These are phyloP conservation scores for Xanthorhoe spadicearia DNA, from an alignment of 2,888 invertebrate species.

Conservation along the genomic window DNA sequence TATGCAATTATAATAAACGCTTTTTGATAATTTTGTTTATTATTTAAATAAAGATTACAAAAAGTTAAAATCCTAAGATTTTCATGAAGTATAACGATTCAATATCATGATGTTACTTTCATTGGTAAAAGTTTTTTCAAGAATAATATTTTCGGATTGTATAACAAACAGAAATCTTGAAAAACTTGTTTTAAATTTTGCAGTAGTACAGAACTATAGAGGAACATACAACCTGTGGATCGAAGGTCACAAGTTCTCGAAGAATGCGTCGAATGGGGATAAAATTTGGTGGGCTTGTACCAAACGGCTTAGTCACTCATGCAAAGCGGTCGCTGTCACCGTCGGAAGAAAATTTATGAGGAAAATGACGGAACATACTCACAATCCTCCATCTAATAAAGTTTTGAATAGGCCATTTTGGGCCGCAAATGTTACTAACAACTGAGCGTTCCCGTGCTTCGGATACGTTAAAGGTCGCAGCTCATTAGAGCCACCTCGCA, in stretches of 20 bases:
- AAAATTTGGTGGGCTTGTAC: slow-evolving; percentile 28
- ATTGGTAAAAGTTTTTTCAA: too few relatives aligned
- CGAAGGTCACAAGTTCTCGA: slow-evolving; percentile 13
- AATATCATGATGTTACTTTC: too few relatives aligned
- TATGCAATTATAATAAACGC: slow-evolving; percentile 14
- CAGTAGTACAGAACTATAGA: slow-evolving; percentile 13
- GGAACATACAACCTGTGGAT: slow-evolving; percentile 13
- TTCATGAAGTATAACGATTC: too few relatives aligned
- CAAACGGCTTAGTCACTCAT: slow-evolving; percentile 7
- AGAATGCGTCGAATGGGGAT: not conserved
- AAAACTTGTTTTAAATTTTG: not conserved
- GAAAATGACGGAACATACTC: slow-evolving; percentile 6
- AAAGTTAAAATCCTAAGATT: too few relatives aligned
- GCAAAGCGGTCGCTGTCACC: slow-evolving; percentile 19
- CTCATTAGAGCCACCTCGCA: too few relatives aligned
- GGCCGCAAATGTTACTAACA: too few relatives aligned
- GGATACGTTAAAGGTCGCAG: too few relatives aligned
- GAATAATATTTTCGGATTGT: too few relatives aligned
- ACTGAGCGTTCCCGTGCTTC: too few relatives aligned
- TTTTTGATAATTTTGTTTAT: slow-evolving; percentile 11
- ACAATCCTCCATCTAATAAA: not conserved
- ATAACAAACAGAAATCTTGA: too few relatives aligned
- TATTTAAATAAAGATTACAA: not conserved
- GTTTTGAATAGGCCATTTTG: too few relatives aligned
- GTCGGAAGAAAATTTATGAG: not conserved